Conservation (phyloP, 2,113 vertebrate genomes). For the Rousettus leschenaultii region DNA sequence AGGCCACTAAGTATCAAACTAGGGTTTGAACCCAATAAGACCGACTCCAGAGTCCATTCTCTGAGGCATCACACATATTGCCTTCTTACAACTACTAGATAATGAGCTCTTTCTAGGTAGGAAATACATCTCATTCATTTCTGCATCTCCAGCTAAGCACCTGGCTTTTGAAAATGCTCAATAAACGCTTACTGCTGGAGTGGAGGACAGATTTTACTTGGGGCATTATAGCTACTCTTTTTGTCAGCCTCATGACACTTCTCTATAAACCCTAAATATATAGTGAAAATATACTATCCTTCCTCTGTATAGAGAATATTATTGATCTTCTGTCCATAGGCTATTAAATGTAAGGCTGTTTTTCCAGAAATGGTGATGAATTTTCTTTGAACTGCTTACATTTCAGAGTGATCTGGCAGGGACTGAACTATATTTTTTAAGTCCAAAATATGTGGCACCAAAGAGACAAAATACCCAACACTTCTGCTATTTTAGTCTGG, state of each 20-base stretch:
- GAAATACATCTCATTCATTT: neutral
- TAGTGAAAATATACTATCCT: constrained; percentile 27
- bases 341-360: constrained; percentile 35
- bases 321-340: constrained; percentile 26
- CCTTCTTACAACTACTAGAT: neutral
- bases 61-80: neutral
- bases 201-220: neutral
- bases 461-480: neutral
- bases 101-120: neutral
- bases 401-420: neutral
- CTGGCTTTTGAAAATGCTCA: neutral
- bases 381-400: constrained; percentile 31
- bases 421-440: constrained; percentile 2
- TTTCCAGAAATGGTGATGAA: constrained; percentile 59
- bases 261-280: constrained; percentile 13
- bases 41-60: neutral
- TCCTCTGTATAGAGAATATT: neutral
- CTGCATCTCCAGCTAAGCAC: neutral
- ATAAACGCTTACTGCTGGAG: neutral
- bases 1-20: neutral
- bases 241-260: neutral
- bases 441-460: neutral
- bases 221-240: neutral
- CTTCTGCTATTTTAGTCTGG: neutral
- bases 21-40: neutral